Evolutionary conservation across 2,888 invertebrate genomes (phyloP), one percentile per base, ranked within the genome.

Genomic region (Brachyptera risi): DNA sequence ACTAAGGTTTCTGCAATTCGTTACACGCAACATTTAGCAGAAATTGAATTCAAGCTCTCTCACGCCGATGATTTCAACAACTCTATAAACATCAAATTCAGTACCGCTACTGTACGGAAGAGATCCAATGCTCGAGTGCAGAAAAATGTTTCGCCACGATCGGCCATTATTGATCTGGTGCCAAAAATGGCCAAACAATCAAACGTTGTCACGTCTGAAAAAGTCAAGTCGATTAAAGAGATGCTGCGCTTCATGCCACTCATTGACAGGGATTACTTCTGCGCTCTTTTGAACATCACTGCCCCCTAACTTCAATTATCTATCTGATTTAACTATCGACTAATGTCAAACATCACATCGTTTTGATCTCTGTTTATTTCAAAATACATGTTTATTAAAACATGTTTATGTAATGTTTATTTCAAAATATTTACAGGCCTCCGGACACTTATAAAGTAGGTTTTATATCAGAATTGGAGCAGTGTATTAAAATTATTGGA

Each of bases 31-130:
- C 26, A 23, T 11, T 21, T 56, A 3, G 24, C 24, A 19, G 40
- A 23, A 42, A 13, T 56, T 23, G 24, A 56, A 40, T 56, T 17
- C 38, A 56, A 56, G 35, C 13, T 15, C 9, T 56, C 56, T 5
- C 56, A 56, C 27, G 7, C 9, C 3, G 24, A 23, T 13, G 38
- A 56, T 26, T 1, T 15, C n/a, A 17, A 17, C 3, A 40, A 7
- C n/a, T 26, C 23, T 15, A 24, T 42, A 9, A 56, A 56, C 2
- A 56, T 56, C 19, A 51, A 31, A 15, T 44, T 19, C 5, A 31
- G 11, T 5, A 5, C 7, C 5, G 31, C 31, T 31, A 31, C 7
- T 5, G 11, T 7, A 31, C 5, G 11, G 11, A 5, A 31, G 31
- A 7, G 7, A 31, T 31, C 31, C 31, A 11, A 11, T 11, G 7